A percentile compares a stretch with the other conserved stretches of the same genome.
These are phyloP conservation scores for Cyphomyrmex costatus DNA, from an alignment of 1,140 invertebrate species.

Conservation along the genomic window DNA sequence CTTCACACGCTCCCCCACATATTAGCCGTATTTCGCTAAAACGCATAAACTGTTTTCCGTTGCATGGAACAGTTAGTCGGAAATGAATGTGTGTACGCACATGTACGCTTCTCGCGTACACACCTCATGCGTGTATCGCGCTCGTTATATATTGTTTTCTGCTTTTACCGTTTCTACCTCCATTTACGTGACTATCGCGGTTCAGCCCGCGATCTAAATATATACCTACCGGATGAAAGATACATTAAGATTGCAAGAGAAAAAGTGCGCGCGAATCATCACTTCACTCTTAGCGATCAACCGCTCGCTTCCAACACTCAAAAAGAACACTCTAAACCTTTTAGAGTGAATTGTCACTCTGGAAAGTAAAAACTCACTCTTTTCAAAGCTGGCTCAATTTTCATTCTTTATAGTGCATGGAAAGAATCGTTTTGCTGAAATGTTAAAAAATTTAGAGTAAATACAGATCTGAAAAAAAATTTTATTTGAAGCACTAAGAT, in stretches of 20 bases:
- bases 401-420: too few relatives aligned
- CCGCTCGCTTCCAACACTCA: not conserved
- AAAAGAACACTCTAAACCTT: not conserved
- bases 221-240: conserved; percentile 20
- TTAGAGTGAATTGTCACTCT: too few relatives aligned
- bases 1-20: conserved; percentile 66
- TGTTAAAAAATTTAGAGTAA: too few relatives aligned
- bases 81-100: conserved; percentile 16
- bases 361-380: too few relatives aligned
- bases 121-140: not conserved
- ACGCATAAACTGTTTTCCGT: conserved; percentile 56
- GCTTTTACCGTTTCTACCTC: conserved; percentile 40
- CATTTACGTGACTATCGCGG: not conserved
- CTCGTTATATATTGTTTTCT: conserved; percentile 45
- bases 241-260: not conserved
- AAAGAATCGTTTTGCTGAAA: too few relatives aligned
- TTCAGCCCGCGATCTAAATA: conserved; percentile 27
- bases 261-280: not conserved
- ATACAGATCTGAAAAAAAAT: too few relatives aligned
- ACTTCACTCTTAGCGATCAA: not conserved
- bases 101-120: not conserved
- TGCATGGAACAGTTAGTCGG: conserved; percentile 35
- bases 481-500: too few relatives aligned
- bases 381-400: too few relatives aligned
- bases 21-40: conserved; percentile 59